These are phyloP conservation scores for Ormia ochracea DNA, from an alignment of 2,888 invertebrate genomes.

Conservation along the genomic window DNA sequence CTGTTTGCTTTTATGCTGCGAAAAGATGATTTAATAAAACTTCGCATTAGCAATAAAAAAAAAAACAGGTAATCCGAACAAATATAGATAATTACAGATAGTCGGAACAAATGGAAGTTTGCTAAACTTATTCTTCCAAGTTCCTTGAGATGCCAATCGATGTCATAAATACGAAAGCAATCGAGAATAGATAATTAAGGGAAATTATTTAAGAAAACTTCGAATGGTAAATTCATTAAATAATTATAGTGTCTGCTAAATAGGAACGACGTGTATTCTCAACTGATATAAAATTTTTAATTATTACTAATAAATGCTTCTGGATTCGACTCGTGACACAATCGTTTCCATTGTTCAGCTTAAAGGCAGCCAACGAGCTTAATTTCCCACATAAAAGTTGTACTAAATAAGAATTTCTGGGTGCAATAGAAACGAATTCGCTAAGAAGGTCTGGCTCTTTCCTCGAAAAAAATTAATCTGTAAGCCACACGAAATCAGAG, in stretches of 20 bases:
- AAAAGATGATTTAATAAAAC: background rate
- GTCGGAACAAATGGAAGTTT: background rate
- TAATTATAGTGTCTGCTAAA: background rate
- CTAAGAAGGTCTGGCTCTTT: too few relatives aligned
- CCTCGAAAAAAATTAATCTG: too few relatives aligned
- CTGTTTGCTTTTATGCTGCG: too few relatives aligned
- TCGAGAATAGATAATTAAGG: background rate
- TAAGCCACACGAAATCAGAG: too few relatives aligned
- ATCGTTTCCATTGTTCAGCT: too few relatives aligned
- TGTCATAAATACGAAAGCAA: background rate
- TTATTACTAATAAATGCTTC: background rate
- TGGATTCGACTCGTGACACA: too few relatives aligned
- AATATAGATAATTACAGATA: background rate
- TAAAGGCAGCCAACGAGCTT: too few relatives aligned
- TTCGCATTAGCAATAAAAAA: background rate
- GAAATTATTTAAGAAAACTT: background rate
- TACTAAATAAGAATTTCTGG: too few relatives aligned
- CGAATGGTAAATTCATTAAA: background rate
- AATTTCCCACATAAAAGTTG: too few relatives aligned
- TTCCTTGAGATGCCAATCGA: background rate
- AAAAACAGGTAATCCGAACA: background rate
- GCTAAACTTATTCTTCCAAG: background rate
- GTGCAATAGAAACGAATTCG: too few relatives aligned
- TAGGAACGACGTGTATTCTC: background rate
- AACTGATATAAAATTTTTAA: background rate